These are phyloP conservation scores for Drosophila malerkotliana DNA, from an alignment of 1,140 invertebrate species.

Conservation along the genomic window DNA sequence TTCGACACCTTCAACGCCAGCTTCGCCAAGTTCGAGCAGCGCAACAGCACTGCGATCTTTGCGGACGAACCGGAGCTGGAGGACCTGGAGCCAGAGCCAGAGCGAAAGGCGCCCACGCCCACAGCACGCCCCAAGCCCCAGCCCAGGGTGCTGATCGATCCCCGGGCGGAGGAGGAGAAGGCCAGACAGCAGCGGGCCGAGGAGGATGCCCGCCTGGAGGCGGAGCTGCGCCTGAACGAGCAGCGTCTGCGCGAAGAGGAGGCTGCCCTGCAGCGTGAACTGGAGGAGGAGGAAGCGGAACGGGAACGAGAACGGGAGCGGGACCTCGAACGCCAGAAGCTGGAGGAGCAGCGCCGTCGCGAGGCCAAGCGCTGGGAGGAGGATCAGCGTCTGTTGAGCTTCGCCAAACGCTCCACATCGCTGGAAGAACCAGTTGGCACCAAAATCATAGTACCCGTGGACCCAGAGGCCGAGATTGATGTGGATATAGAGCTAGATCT, in stretches of 20 bases:
- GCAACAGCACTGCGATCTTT: slow-evolving; percentile 67
- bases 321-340: slow-evolving; percentile 18
- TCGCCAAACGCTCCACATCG: slow-evolving; percentile 61
- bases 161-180: slow-evolving; percentile 24
- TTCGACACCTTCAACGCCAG: slow-evolving; percentile 68
- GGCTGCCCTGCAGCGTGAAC: slow-evolving; percentile 50
- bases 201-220: slow-evolving; percentile 67
- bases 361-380: slow-evolving; percentile 71
- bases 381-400: slow-evolving; percentile 68
- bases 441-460: not conserved
- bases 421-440: slow-evolving; percentile 36
- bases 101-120: slow-evolving; percentile 16
- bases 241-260: slow-evolving; percentile 67
- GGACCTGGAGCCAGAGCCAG: slow-evolving; percentile 19
- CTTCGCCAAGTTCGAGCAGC: slow-evolving; percentile 71
- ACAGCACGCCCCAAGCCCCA: slow-evolving; percentile 36
- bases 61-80: slow-evolving; percentile 48
- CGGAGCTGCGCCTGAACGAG: slow-evolving; percentile 64
- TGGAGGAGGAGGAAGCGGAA: slow-evolving; percentile 31
- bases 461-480: not conserved
- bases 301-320: not conserved
- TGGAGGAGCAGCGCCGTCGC: slow-evolving; percentile 60
- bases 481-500: slow-evolving; percentile 7
- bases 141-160: slow-evolving; percentile 36
- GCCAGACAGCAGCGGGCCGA: slow-evolving; percentile 34